Evolutionary conservation across 2,113 vertebrate species (phyloP), one percentile per base, ranked within the genome.

Genomic region (Pteronura brasiliensis): DNA sequence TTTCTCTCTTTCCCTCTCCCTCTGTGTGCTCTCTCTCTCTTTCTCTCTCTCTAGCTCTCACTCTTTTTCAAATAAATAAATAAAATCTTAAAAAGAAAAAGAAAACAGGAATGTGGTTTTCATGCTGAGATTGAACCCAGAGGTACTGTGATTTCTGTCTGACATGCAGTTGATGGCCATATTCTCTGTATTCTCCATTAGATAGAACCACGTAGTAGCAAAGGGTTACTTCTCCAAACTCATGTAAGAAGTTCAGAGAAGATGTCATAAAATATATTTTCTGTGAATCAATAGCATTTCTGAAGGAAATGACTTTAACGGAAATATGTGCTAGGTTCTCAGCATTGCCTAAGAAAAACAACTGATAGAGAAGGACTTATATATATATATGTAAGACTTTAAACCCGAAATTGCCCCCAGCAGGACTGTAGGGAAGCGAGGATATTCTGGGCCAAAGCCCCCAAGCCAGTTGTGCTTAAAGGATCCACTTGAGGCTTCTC

Each of bases 241-340:
- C n/a, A 29, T 67, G 1, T n/a, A 47, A 93, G 57, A 94, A 92
- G 9, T 84, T 61, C 39, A 55, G 52, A 31, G 93, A 97, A 88
- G 29, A 39, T 90, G 52, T 67, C 44, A 55, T 90, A 67, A 92
- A 86, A 96, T 59, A 76, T 39, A 72, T 59, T 96, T 95, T 86
- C 81, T 85, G 12, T 47, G 77, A 97, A 77, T 97, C 25, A 90
- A 15, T 85, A 87, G 55, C 79, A 90, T 94, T 97, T 96, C 34
- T 79, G 23, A 95, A 97, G 52, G 44, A 92, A 96, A 90, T 2
- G 86, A 94, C 36, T 92, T 93, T 44, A 90, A 81, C 20, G 92
- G 44, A 97, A 82, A 79, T 92, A 17, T 49, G 42, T 90, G n/a
- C 13, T 79, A 1, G 76, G 42, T 49, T 92, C 23, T 57, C 55